Percentiles rank a stretch among this genome's conserved stretches.
These are phyloP conservation scores for Charaxes varanes DNA, from an alignment of 1,140 invertebrate species.

Conservation along the genomic window DNA sequence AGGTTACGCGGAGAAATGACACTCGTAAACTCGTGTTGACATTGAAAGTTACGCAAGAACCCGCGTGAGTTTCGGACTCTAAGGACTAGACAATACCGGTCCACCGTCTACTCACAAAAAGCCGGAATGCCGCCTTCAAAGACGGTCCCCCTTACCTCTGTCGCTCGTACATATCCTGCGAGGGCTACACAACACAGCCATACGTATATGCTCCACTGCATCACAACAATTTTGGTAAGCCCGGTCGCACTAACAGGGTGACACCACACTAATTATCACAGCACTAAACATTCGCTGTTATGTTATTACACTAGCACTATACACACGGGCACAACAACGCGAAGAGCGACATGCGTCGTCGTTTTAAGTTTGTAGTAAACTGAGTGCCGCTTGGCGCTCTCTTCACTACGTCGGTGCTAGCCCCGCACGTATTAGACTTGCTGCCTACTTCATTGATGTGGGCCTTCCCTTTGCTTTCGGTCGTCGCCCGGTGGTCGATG, in stretches of 20 bases:
- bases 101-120: constrained; percentile 45
- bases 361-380: constrained; percentile 59
- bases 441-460: constrained; percentile 53
- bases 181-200: constrained; percentile 74
- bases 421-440: constrained; percentile 33
- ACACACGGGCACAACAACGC: constrained; percentile 52
- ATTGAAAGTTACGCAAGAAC: constrained; percentile 71
- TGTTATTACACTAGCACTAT: constrained; percentile 66
- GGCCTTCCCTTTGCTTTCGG: constrained; percentile 34
- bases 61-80: constrained; percentile 30
- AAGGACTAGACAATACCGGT: constrained; percentile 35
- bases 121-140: constrained; percentile 64
- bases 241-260: constrained; percentile 42
- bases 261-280: constrained; percentile 64
- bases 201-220: constrained; percentile 74
- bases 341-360: constrained; percentile 53
- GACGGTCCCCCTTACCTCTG: constrained; percentile 72
- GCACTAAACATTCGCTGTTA: constrained; percentile 64
- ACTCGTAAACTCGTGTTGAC: constrained; percentile 49
- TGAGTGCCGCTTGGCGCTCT: constrained; percentile 57
- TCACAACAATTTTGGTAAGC: constrained; percentile 60
- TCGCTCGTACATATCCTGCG: constrained; percentile 72
- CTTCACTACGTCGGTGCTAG: constrained; percentile 52
- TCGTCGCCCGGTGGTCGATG: constrained; percentile 63
- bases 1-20: constrained; percentile 18